phyloP scores from a whole-genome alignment of 1,140 invertebrate species.

The Zaprionus camerounensis region DNA sequence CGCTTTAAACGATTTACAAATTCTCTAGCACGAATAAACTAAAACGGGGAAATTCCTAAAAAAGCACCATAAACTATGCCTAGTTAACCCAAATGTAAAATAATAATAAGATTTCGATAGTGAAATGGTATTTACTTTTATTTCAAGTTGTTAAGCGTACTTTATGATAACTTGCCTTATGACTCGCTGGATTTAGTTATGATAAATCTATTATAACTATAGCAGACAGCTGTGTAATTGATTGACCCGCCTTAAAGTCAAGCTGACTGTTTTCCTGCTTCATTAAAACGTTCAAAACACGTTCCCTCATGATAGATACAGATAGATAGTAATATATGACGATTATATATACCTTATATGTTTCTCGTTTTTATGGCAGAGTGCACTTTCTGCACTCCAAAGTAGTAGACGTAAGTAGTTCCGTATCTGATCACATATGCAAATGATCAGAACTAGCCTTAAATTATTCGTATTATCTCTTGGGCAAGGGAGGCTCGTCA shows the following conservation, averaged over 20 bases:
- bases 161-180: not conserved
- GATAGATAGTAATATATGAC: not conserved
- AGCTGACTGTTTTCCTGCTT: not conserved
- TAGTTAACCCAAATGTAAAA: not conserved
- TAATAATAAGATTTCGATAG: not conserved
- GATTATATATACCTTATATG: not conserved
- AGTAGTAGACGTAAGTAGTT: not conserved
- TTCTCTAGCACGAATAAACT: not conserved
- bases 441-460: not conserved
- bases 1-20: not conserved
- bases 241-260: not conserved
- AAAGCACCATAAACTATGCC: not conserved
- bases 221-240: not conserved
- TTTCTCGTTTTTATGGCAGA: not conserved
- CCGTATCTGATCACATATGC: not conserved
- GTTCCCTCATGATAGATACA: not conserved
- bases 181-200: not conserved
- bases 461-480: not conserved
- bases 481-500: not conserved
- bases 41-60: not conserved
- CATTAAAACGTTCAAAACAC: not conserved
- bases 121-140: not conserved
- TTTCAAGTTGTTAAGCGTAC: not conserved
- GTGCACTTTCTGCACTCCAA: not conserved
- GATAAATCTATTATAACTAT: not conserved